These are phyloP conservation scores for Ptychadena robeensis DNA, from an alignment of 2,797 vertebrate species.

Conservation along the genomic window DNA sequence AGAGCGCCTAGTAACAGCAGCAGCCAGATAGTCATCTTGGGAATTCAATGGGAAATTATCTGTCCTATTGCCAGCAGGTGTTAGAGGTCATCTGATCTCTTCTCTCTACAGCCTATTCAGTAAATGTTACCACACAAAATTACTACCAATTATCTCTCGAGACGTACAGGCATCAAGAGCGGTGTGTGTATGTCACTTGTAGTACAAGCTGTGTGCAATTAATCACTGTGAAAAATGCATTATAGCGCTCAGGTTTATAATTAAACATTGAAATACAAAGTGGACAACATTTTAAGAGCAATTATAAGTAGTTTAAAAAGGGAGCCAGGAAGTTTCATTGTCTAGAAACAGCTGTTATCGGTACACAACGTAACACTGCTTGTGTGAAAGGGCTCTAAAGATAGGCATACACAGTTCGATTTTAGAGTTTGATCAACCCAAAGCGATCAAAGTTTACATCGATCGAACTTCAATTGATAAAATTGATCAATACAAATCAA, in stretches of 20 bases:
- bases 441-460: too few relatives aligned
- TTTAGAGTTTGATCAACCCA: too few relatives aligned
- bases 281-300: slow-evolving; percentile 31
- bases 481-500: too few relatives aligned
- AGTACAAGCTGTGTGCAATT: slow-evolving; percentile 28
- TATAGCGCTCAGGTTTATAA: slow-evolving; percentile 19
- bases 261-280: slow-evolving; percentile 47
- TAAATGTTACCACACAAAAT: slow-evolving; percentile 40
- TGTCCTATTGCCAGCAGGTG: neutral
- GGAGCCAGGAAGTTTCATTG: neutral
- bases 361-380: too few relatives aligned
- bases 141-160: slow-evolving; percentile 23
- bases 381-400: too few relatives aligned
- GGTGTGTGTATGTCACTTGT: slow-evolving; percentile 5
- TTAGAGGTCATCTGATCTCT: slow-evolving; percentile 7
- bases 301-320: neutral
- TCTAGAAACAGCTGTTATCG: neutral
- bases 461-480: too few relatives aligned
- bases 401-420: too few relatives aligned
- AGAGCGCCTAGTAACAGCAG: neutral
- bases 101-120: neutral
- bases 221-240: slow-evolving; percentile 51
- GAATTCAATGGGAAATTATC: neutral
- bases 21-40: neutral
- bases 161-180: slow-evolving; percentile 10